phyloP scores from a whole-genome alignment of 2,113 vertebrate species.

The Gnathonemus echidnorhynchus region DNA sequence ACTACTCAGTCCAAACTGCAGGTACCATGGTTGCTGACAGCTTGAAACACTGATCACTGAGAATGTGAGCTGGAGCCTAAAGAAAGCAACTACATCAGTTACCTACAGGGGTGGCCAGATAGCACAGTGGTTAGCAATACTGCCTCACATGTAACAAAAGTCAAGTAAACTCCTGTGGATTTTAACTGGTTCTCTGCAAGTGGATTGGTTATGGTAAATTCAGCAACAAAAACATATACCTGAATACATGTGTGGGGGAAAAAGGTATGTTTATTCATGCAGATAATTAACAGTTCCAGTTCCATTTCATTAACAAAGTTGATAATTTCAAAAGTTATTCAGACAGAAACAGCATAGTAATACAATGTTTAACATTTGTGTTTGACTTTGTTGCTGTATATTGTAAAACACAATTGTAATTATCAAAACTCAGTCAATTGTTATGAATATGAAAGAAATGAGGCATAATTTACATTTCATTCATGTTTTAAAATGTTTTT shows the following conservation, averaged over 20 bases:
- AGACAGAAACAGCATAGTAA: background rate
- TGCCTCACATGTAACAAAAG: too few species aligned
- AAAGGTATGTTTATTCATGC: background rate
- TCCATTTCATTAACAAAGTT: background rate
- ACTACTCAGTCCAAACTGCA: accelerated
- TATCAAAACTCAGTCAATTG: too few species aligned
- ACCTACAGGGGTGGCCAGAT: too few species aligned
- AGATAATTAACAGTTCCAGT: background rate
- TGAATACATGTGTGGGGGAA: background rate
- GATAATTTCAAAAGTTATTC: background rate
- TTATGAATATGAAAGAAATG: background rate
- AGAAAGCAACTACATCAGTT: too few species aligned
- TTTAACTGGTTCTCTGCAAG: too few species aligned
- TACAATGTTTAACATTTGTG: background rate
- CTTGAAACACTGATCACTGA: too few species aligned
- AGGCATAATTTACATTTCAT: background rate
- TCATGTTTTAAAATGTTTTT: background rate
- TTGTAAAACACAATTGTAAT: background rate
- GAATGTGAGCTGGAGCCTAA: too few species aligned
- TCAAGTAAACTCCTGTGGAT: too few species aligned
- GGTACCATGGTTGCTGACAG: too few species aligned
- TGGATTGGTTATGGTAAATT: too few species aligned
- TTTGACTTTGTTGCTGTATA: background rate
- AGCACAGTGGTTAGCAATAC: too few species aligned
- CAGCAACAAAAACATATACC: too few species aligned